These are phyloP conservation scores for Acanthosepion lycidas DNA, from an alignment of 2,888 invertebrate species.

Conservation along the genomic window DNA sequence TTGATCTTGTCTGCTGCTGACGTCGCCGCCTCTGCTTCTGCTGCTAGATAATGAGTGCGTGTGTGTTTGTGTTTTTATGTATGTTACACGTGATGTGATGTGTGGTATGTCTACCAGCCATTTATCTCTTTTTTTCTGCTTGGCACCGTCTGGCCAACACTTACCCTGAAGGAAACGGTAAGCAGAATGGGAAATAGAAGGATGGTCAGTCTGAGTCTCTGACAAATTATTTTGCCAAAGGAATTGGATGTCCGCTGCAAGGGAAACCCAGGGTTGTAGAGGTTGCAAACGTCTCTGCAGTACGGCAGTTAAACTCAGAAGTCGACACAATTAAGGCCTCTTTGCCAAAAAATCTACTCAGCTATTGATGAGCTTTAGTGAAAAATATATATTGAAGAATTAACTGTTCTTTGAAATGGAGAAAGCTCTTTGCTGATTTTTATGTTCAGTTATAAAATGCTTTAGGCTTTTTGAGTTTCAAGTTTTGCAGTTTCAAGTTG, in stretches of 20 bases:
- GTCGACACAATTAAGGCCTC: not conserved
- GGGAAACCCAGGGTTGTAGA: not conserved
- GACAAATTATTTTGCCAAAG: not conserved
- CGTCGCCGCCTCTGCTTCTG: not conserved
- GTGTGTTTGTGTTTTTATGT: not conserved
- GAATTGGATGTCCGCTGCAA: not conserved
- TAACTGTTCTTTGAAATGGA: too few relatives aligned
- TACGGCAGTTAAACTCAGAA: not conserved
- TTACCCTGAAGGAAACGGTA: not conserved
- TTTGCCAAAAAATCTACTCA: not conserved
- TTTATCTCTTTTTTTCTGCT: not conserved
- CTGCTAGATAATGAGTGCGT: not conserved
- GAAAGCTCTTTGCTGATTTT: too few relatives aligned
- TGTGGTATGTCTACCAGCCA: not conserved
- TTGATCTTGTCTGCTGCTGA: not conserved
- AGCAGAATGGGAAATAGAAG: not conserved
- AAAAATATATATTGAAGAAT: too few relatives aligned
- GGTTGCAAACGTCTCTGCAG: not conserved
- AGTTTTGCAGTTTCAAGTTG: not conserved
- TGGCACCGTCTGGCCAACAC: too few relatives aligned
- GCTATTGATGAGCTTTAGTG: too few relatives aligned
- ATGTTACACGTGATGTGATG: not conserved
- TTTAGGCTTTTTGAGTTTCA: not conserved
- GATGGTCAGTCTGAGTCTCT: not conserved
- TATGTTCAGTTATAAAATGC: too few relatives aligned